Conservation (phyloP, 2,797 vertebrate genomes). For the Sarcoramphus papa region DNA sequence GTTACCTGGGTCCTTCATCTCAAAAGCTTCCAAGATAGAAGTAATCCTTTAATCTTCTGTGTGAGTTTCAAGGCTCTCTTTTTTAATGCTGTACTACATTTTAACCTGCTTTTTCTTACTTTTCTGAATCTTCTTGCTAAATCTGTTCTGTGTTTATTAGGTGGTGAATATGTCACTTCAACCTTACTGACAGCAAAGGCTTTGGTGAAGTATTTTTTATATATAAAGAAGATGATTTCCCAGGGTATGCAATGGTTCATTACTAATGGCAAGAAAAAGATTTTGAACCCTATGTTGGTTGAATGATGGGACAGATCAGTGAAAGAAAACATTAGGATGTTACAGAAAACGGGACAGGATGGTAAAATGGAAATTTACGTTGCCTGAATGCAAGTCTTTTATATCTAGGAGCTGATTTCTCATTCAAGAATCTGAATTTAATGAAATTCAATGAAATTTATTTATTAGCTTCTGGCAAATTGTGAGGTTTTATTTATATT, state of each 20-base stretch:
- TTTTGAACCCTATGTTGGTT: neutral
- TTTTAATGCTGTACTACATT: slow-evolving; percentile 13
- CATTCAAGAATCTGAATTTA: neutral
- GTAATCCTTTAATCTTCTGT: slow-evolving; percentile 55
- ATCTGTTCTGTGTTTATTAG: slow-evolving; percentile 36
- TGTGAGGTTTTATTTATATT: neutral
- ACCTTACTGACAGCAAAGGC: slow-evolving; percentile 24
- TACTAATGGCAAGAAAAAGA: neutral
- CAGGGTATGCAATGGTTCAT: neutral
- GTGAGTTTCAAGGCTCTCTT: neutral
- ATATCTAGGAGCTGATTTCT: neutral
- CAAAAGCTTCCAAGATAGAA: slow-evolving; percentile 29
- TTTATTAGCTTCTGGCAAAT: neutral
- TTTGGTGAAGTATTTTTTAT: neutral
- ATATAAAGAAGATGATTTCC: neutral
- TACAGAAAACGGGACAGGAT: neutral
- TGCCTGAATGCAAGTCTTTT: neutral
- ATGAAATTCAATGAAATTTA: neutral
- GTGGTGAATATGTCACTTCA: neutral
- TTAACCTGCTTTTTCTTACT: neutral
- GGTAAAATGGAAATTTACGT: neutral
- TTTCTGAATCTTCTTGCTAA: slow-evolving; percentile 27
- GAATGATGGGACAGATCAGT: neutral
- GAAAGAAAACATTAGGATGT: neutral
- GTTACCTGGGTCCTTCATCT: slow-evolving; percentile 14